These are phyloP conservation scores for Oryctolagus cuniculus DNA, from an alignment of 2,113 vertebrate species.

Conservation along the genomic window DNA sequence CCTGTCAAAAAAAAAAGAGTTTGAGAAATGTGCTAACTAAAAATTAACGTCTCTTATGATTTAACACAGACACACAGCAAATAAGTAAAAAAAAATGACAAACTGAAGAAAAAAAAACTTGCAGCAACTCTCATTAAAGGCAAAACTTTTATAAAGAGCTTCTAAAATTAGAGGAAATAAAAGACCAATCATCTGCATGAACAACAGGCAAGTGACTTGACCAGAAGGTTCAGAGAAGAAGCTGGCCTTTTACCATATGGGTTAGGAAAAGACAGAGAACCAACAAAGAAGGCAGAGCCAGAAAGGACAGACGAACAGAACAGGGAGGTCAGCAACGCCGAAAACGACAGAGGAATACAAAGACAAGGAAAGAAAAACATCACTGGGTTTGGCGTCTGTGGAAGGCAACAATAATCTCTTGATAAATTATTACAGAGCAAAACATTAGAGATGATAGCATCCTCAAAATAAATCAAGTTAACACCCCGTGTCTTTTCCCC, in stretches of 20 bases:
- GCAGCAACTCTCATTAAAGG: background rate
- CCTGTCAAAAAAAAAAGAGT: background rate
- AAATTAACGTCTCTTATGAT: background rate
- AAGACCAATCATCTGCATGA: background rate
- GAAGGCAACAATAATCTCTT: background rate
- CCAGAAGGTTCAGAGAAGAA: background rate
- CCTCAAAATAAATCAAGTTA: background rate
- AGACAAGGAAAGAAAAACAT: background rate
- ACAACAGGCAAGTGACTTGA: background rate
- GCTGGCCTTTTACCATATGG: background rate
- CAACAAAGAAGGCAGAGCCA: conserved; percentile 2
- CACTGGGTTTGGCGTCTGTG: background rate
- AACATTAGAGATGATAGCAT: background rate
- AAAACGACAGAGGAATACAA: background rate
- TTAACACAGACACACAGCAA: background rate
- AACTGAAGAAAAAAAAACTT: conserved; percentile 13
- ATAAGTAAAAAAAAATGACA: conserved; percentile 2
- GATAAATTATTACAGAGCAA: background rate
- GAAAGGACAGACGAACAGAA: background rate
- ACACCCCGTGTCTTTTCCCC: background rate
- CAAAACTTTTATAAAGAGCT: conserved; percentile 17
- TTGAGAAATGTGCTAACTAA: background rate
- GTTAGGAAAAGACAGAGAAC: background rate
- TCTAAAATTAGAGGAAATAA: conserved; percentile 42
- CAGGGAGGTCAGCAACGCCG: background rate